Base-by-base conservation (phyloP, 2,113 vertebrate species). In the Phoenicopterus ruber region DNA sequence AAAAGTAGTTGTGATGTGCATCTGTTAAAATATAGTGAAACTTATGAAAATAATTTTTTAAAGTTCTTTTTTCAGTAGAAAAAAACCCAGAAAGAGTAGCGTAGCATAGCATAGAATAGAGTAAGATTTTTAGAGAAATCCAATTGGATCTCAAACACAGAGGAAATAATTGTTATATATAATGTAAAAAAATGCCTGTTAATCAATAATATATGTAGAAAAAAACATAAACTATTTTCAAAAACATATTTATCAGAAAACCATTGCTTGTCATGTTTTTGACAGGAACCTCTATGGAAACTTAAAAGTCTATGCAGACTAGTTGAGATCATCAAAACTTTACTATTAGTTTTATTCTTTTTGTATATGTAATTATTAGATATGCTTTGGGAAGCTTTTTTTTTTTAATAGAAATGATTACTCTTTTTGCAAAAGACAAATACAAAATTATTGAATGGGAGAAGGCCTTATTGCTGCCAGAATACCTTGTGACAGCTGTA, bases 111-210 rank as follows among this genome's bases (percentile, higher is more conserved):
- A 42, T 7, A 76, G 18, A 28, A 69, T 7, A 86, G 2, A 46
- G 24, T 59, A 63, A 59, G 24, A n/a, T 42, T 94, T 76, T 65
- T 67, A 73, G 7, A 57, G 20, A 78, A 78, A 36, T 82, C 8
- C 7, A 57, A 8, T 5, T 49, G 31, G 12, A 52, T 78, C 10
- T 36, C 28, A 87, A 62, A 59, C 19, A 32, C 4, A 47, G 36
- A 77, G 13, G 14, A 69, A 73, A 63, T 50, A 3, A 38, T 36
- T 58, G 2, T 22, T 55, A 32, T 25, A 29, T 6, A n/a, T 42
- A 76, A 59, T 2, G 0, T 62, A 34, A 71, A 88, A 52, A 26
- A 17, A 3, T 0, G 2, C n/a, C 4, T 49, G 15, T 32, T 72
- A 40, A n/a, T 44, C 12, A 65, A 46, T n/a, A 44, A n/a, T 29